Base-by-base conservation (phyloP, 2,797 vertebrate genomes). In the Harpagifer antarcticus region DNA sequence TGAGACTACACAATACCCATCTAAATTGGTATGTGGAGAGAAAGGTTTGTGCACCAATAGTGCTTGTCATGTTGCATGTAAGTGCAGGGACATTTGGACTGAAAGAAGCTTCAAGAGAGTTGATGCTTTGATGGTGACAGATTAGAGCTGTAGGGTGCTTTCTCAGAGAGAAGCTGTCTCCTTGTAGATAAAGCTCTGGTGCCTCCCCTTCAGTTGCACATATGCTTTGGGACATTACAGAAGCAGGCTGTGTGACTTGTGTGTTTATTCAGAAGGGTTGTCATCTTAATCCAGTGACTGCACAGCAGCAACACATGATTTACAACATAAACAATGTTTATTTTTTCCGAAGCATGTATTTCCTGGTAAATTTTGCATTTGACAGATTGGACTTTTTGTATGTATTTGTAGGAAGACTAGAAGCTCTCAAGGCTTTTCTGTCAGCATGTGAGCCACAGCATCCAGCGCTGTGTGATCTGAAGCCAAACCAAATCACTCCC, bases 401-500 rank as follows among this genome's bases (percentile, higher is more conserved):
- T 86, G 87, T 72, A 75, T 75, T 75, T 82, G 59, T 68, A 79
- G 58, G 76, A 83, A 72, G 42, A 65, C 66, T 44, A 68, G 79
- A 67, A 67, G 80, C 72, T 79, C 70, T 83, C 70, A 63, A 68
- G 79, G 72, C 84, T 70, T 73, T 81, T 82, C 54, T 45, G 53
- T 79, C 76, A 27, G n/a, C 48, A 54, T 87, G 54, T 60, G 73
- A 83, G 66, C 49, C 45, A 17, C 44, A 81, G 68, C 23, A 65
- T 75, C 63, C 77, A 72, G 62, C 40, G 31, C 72, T 69, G 68
- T 89, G 80, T 87, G 86, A 89, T 90, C 74, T 79, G 57, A 57
- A 78, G 89, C 83, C 84, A 83, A 88, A 84, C 68, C 72, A 64
- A 77, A 75, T 81, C 56, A 69, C 73, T 77, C 68, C 83, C 49